phyloP scores from a whole-genome alignment of 2,797 vertebrate species.

The Phrynocephalus guinanensis region DNA sequence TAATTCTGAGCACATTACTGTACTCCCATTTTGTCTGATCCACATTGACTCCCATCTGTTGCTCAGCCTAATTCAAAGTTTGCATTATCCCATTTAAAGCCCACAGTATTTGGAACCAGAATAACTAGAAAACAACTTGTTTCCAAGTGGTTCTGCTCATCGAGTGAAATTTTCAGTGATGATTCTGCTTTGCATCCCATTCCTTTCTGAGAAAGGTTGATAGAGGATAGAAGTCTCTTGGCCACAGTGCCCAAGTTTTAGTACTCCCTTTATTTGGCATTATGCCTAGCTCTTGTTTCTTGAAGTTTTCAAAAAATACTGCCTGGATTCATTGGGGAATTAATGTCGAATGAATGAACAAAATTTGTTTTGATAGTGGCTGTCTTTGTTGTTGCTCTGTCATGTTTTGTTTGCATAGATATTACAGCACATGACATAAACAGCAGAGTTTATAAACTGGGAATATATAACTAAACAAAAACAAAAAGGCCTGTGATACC shows the following conservation, averaged over 20 bases:
- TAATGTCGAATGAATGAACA: not conserved
- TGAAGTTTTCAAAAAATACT: too few relatives aligned
- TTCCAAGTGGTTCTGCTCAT: not conserved
- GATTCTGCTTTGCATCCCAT: not conserved
- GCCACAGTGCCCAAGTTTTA: not conserved
- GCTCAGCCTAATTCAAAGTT: not conserved
- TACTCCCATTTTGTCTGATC: not conserved
- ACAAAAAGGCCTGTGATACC: too few relatives aligned
- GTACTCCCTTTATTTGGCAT: not conserved
- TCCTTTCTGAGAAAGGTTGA: not conserved
- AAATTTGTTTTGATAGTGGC: not conserved
- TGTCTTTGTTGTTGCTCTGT: not conserved
- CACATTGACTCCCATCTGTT: not conserved
- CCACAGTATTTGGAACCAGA: not conserved
- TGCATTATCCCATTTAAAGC: not conserved
- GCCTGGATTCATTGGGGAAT: not conserved
- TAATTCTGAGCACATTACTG: not conserved
- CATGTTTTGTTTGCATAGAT: not conserved
- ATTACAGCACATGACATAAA: too few relatives aligned
- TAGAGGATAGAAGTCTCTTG: not conserved
- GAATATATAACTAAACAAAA: too few relatives aligned
- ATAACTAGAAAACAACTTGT: not conserved
- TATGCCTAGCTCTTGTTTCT: not conserved
- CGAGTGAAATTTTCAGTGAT: not conserved
- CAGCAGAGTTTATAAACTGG: too few relatives aligned